A percentile compares a stretch with the other conserved stretches of the same genome.
Conservation (phyloP, 2,888 invertebrate genomes). For the Sarcophaga subvicina region DNA sequence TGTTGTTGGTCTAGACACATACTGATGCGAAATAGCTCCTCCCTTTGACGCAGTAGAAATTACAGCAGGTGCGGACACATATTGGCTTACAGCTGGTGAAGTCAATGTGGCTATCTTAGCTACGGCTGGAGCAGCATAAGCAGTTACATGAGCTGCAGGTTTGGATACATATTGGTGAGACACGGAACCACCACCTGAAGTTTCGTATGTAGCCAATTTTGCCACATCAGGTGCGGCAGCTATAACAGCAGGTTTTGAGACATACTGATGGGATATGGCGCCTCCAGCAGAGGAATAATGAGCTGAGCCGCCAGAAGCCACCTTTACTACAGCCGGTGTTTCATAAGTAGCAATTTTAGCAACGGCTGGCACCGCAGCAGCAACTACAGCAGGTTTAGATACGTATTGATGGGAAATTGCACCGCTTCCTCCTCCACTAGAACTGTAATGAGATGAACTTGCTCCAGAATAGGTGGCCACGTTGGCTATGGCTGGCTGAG, state of each 20-base stretch:
- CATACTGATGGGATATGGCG: conserved; percentile 72
- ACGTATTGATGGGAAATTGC: conserved; percentile 14
- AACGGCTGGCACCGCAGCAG: conserved; percentile 67
- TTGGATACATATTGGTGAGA: conserved; percentile 72
- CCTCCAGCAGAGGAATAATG: conserved; percentile 54
- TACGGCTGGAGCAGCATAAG: conserved; percentile 69
- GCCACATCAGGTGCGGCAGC: conserved; percentile 66
- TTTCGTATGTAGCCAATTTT: conserved; percentile 16
- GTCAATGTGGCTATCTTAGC: conserved; percentile 72
- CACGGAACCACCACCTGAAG: conserved; percentile 71
- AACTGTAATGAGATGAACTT: conserved; percentile 52
- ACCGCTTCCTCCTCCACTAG: conserved; percentile 72
- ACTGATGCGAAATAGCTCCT: conserved; percentile 72
- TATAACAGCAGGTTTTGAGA: conserved; percentile 72
- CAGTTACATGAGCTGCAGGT: conserved; percentile 48
- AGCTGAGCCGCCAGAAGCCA: conserved; percentile 27
- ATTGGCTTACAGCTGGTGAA: not conserved
- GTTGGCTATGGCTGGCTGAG: conserved; percentile 74
- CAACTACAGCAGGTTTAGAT: not conserved
- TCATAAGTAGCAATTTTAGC: conserved; percentile 73
- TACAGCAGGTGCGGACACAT: conserved; percentile 30
- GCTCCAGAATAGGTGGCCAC: conserved; percentile 74
- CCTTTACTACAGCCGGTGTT: conserved; percentile 63
- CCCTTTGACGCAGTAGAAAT: not conserved
- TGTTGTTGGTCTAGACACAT: conserved; percentile 73